A percentile compares a stretch with the other conserved stretches of the same genome.
These are phyloP conservation scores for Apodemia mormo DNA, from an alignment of 2,888 invertebrate genomes.

Conservation along the genomic window DNA sequence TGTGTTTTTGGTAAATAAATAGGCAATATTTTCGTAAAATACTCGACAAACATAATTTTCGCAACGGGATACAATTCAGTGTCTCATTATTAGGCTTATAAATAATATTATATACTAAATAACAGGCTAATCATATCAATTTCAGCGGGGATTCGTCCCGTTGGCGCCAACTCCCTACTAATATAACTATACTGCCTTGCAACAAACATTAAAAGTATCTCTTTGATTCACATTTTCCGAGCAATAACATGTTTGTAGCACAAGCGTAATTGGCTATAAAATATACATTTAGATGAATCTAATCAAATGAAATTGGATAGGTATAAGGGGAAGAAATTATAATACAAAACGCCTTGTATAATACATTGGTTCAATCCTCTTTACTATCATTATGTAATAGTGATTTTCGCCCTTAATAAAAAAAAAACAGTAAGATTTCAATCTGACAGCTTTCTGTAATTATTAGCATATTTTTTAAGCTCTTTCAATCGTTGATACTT, in stretches of 20 bases:
- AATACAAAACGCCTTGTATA: not conserved
- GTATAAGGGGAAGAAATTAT: constrained; percentile 9
- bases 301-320: constrained; percentile 1
- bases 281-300: constrained; percentile 14
- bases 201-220: constrained; percentile 23
- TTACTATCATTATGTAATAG: no score
- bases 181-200: constrained; percentile 23
- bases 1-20: no score
- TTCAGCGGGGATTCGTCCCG: constrained; percentile 19
- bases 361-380: no score
- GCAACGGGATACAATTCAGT: not conserved
- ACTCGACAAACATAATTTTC: not conserved
- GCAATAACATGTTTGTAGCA: constrained; percentile 12
- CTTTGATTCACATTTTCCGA: constrained; percentile 12
- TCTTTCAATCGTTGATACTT: no score
- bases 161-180: constrained; percentile 37
- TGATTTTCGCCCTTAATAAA: no score
- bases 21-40: no score
- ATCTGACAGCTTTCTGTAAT: no score
- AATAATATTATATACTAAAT: not conserved
- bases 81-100: not conserved
- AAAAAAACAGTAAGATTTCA: no score
- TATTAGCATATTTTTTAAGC: no score
- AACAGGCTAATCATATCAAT: constrained; percentile 2
- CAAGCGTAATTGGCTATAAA: constrained; percentile 16